These are phyloP conservation scores for Kobus ellipsiprymnus DNA, from an alignment of 2,113 vertebrate genomes.

Conservation along the genomic window DNA sequence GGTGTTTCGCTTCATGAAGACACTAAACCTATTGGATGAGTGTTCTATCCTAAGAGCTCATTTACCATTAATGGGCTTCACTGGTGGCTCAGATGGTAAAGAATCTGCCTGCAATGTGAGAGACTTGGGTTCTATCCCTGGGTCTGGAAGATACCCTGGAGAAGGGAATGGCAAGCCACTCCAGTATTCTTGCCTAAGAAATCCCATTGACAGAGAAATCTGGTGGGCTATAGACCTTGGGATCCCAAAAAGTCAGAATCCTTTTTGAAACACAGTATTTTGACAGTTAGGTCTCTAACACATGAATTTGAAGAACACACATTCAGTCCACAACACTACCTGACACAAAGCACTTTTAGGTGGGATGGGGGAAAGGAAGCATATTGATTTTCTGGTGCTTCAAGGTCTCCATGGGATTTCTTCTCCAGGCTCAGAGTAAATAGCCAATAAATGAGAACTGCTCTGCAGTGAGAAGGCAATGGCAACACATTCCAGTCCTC, in stretches of 20 bases:
- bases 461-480: not conserved
- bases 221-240: not conserved
- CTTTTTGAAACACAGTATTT: not conserved
- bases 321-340: not conserved
- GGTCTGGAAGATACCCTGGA: not conserved
- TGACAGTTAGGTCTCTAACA: not conserved
- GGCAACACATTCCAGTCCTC: too few relatives aligned
- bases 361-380: not conserved
- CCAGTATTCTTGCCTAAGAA: not conserved
- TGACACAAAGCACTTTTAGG: not conserved
- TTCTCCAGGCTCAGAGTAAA: not conserved
- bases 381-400: not conserved
- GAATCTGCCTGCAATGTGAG: not conserved
- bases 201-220: not conserved
- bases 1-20: not conserved
- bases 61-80: not conserved
- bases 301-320: not conserved
- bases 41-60: not conserved
- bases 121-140: not conserved
- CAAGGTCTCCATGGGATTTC: rapidly evolving
- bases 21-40: not conserved
- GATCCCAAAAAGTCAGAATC: not conserved
- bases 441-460: not conserved
- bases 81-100: not conserved
- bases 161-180: not conserved